Evolutionary conservation across 2,113 vertebrate genomes (phyloP), one percentile per base, ranked within the genome.

Genomic region (Chelonoidis abingdonii): DNA sequence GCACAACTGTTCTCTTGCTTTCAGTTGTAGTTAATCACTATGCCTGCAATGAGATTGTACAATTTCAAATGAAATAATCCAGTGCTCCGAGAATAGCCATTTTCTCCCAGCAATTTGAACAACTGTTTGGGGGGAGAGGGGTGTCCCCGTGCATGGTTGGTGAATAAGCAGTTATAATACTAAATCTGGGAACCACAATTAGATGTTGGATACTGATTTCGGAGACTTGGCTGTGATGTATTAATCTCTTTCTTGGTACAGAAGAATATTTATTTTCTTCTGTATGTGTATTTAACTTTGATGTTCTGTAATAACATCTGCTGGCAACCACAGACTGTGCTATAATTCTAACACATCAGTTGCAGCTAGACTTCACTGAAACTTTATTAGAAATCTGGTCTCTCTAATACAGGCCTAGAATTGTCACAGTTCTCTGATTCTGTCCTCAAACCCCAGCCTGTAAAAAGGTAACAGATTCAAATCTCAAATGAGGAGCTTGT

Each of bases 251-350:
- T 93, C 97, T 89, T 93, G 84, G 89, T 49, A 83, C 56, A 93
- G 87, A 93, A 89, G 89, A 94, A 53, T 90, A 86, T 96, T 95
- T 96, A 24, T 93, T 94, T 97, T 96, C 80, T 94, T 95, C 95
- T 84, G 82, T 89, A 47, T 59, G 65, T 16, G 47, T n/a, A 53
- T 86, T 96, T 78, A 29, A 75, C 94, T 97, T 97, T 97, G 97
- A 97, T 93, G 94, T 92, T 95, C 65, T 91, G 88, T 94, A 96
- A 7, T 81, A 97, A 90, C 92, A 94, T 97, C 89, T 97, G 96
- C 92, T 93, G 76, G 88, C 93, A 95, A 94, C 97, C 95, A 86
- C 93, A 96, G 93, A 97, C 79, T 87, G 93, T 83, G 92, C 91
- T 91, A 49, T 2, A 86, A 62, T 78, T 96, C 89, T 94, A 78